Evolutionary conservation across 2,888 invertebrate genomes (phyloP), one percentile per base, ranked within the genome.

Genomic region (Tiliacea aurago): DNA sequence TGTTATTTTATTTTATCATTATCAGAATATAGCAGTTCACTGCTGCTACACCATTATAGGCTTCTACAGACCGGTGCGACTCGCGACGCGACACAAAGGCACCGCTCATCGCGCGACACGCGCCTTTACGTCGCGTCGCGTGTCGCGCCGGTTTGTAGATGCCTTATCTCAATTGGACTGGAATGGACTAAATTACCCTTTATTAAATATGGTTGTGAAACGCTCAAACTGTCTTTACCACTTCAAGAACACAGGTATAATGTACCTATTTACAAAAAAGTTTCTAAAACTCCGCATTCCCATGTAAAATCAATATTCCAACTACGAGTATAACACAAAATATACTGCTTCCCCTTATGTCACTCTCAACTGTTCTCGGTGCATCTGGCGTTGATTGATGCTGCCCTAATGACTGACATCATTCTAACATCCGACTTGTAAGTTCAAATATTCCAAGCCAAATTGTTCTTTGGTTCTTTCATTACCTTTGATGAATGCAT

Each of bases 341-440:
- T 49, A 64, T 64, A 51, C 70, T 55, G 51, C 64, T 23, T 55
- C 1, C 15, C 9, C 13, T 1, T 20, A 41, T n/a, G 63, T 47
- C 51, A 33, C 41, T 70, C 28, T 53, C 58, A 23, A 51, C 55
- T 62, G 55, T 49, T 61, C 53, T 33, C 45, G 15, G 13, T 51
- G 56, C 61, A 78, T 33, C 58, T 78, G 78, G 53, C 62, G n/a
- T 23, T 74, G 80, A 78, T 74, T 56, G 78, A 80, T 80, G 80
- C 33, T 13, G 10, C 28, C 47, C 1, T 74, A 80, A 78, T 69
- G 74, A 78, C 65, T 53, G 68, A 47, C 61, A 75, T 75, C 33
- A 58, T 49, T 74, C 33, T 45, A 37, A 49, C 28, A 43, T 68
- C 28, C n/a, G 33, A 51, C 65, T 61, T 47, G 51, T 51, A 33